Evolutionary conservation across 2,888 invertebrate species (phyloP).

Genomic region (Heliconius ethilla): DNA sequence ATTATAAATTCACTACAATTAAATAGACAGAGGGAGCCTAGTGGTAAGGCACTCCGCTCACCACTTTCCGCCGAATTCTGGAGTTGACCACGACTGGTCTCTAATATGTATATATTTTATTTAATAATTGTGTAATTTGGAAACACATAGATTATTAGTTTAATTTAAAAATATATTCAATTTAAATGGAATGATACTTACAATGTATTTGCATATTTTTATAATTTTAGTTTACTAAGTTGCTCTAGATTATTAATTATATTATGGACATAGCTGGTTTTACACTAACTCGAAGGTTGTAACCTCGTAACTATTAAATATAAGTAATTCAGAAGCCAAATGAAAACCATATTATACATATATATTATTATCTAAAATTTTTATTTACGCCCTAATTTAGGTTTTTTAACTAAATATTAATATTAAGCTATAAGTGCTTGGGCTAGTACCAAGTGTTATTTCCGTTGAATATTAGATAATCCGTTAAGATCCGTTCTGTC

Average conservation of each 20-base stretch:
- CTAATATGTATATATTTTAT: background rate
- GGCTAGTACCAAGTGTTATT: background rate
- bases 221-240: constrained; percentile 5
- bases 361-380: background rate
- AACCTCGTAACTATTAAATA: constrained; percentile 21
- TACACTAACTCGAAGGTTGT: constrained; percentile 18
- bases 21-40: too few species aligned
- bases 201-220: background rate
- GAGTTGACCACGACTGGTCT: too few species aligned
- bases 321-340: constrained; percentile 17
- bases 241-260: constrained; percentile 23
- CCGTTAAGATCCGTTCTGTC: background rate
- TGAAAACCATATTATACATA: background rate
- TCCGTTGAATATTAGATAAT: background rate
- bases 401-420: too few species aligned
- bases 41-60: too few species aligned
- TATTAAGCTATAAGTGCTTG: background rate
- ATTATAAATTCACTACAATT: too few species aligned
- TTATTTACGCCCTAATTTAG: background rate
- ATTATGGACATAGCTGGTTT: constrained; percentile 22
- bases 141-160: background rate
- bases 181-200: background rate
- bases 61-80: too few species aligned
- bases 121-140: background rate
- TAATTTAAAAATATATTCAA: background rate